Conservation (phyloP, 1,140 invertebrate genomes). For the Frieseomelitta varia region DNA sequence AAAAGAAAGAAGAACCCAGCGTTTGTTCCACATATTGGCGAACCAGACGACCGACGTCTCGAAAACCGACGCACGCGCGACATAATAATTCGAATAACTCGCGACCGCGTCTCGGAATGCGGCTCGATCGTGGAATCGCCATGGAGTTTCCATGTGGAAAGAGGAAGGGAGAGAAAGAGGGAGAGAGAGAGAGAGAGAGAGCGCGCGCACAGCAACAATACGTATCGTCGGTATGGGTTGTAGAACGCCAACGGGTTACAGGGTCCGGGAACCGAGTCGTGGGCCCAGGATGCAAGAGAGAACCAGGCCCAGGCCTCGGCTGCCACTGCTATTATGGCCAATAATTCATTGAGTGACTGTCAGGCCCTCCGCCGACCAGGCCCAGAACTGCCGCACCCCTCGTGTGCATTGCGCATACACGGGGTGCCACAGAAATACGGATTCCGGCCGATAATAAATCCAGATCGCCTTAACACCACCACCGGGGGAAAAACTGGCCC, state of each 20-base stretch:
- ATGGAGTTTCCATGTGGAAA: background rate
- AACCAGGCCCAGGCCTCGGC: constrained; percentile 68
- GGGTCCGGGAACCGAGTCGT: constrained; percentile 68
- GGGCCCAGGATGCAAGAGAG: constrained; percentile 58
- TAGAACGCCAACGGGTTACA: constrained; percentile 66
- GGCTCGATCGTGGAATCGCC: constrained; percentile 3
- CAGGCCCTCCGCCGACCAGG: constrained; percentile 73
- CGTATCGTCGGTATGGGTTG: constrained; percentile 43
- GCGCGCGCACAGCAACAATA: constrained; percentile 67
- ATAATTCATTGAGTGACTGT: constrained; percentile 80
- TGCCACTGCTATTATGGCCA: constrained; percentile 81
- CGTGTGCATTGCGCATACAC: constrained; percentile 70
- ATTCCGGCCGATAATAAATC: constrained; percentile 35
- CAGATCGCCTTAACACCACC: background rate
- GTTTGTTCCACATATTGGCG: background rate
- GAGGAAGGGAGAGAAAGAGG: constrained; percentile 53
- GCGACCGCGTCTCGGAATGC: background rate
- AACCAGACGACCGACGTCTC: background rate
- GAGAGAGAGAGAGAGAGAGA: too few species aligned
- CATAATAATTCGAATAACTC: background rate
- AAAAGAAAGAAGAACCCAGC: too few species aligned
- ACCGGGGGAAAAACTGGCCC: background rate
- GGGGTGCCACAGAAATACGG: constrained; percentile 65
- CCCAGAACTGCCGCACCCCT: constrained; percentile 70
- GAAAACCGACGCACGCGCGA: background rate